Conservation (phyloP, 2,113 vertebrate genomes). For the Scalopus aquaticus region DNA sequence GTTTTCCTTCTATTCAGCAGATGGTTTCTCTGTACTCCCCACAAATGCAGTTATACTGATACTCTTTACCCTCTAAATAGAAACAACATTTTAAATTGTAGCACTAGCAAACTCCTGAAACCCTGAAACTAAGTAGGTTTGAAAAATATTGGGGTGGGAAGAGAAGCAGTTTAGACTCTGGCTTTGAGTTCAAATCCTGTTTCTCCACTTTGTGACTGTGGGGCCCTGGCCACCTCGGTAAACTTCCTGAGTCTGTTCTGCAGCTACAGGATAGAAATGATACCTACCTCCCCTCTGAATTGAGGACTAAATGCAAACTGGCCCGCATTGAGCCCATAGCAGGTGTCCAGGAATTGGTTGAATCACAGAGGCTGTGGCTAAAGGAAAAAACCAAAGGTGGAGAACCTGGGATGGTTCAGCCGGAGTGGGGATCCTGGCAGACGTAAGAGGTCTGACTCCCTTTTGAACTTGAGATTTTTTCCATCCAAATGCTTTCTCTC, state of each 20-base stretch:
- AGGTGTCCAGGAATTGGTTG: background rate
- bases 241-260: background rate
- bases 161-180: background rate
- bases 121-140: background rate
- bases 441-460: background rate
- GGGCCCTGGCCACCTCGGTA: background rate
- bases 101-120: background rate
- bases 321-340: background rate
- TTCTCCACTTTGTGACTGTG: background rate
- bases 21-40: background rate
- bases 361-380: background rate
- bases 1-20: background rate
- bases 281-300: background rate
- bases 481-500: background rate
- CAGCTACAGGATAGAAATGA: too few species aligned
- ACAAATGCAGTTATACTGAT: background rate
- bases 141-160: background rate
- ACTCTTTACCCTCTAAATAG: background rate
- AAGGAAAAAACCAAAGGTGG: background rate
- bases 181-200: background rate
- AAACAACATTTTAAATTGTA: background rate
- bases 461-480: background rate
- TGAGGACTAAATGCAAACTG: background rate
- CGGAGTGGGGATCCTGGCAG: background rate
- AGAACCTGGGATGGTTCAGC: background rate